Evolutionary conservation across 2,113 vertebrate genomes (phyloP).

Genomic region (Crotophaga sulcirostris): DNA sequence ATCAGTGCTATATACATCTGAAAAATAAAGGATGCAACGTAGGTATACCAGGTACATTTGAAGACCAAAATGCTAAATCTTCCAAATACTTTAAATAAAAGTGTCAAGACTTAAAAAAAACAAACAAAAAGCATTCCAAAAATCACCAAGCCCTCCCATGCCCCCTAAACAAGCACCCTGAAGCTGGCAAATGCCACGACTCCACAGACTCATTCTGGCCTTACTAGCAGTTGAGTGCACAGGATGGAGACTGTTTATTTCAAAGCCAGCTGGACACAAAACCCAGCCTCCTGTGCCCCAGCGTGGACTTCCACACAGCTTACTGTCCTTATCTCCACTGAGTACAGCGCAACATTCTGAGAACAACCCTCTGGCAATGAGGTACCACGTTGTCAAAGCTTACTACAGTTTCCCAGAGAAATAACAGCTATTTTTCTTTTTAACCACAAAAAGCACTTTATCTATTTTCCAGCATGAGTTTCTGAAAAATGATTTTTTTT

Average conservation of each 20-base stretch:
- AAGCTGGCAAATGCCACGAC: not conserved
- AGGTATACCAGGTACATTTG: not conserved
- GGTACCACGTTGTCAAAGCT: not conserved
- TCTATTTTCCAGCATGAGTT: not conserved
- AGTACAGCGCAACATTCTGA: not conserved
- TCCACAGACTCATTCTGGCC: not conserved
- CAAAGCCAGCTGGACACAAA: not conserved
- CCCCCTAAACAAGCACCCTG: not conserved
- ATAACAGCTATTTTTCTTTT: not conserved
- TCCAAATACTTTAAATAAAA: not conserved
- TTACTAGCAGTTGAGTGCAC: not conserved
- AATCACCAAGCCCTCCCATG: not conserved
- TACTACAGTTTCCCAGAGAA: not conserved
- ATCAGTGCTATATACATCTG: constrained; percentile 99
- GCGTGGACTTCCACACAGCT: not conserved
- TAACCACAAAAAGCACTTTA: not conserved
- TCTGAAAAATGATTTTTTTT: not conserved
- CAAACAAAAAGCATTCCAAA: not conserved
- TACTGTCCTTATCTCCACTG: not conserved
- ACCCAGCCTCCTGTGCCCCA: not conserved
- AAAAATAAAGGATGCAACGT: constrained; percentile 48
- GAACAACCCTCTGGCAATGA: not conserved
- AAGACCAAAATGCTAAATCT: not conserved
- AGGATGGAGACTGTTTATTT: not conserved
- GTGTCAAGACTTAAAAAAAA: not conserved